Percentiles rank a stretch among this genome's conserved stretches.
These are phyloP conservation scores for Heliangelus exortis DNA, from an alignment of 2,797 vertebrate genomes.

Conservation along the genomic window DNA sequence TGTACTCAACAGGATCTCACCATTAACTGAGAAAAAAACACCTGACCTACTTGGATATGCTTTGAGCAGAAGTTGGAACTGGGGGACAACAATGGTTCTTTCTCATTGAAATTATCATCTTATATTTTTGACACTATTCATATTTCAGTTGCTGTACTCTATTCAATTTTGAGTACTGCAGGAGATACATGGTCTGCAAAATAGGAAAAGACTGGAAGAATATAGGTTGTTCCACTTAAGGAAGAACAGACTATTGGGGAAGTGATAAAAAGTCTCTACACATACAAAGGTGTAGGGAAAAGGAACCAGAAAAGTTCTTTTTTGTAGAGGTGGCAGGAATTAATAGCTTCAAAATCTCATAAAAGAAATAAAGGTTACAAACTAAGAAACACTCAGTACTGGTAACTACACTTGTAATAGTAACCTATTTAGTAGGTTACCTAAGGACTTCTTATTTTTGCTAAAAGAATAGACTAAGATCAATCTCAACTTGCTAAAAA, in stretches of 20 bases:
- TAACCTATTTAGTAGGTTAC: too few relatives aligned
- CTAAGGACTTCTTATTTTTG: background rate
- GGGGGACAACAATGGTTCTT: background rate
- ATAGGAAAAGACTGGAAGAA: background rate
- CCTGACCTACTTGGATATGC: background rate
- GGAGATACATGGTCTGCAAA: background rate
- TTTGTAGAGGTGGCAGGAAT: background rate
- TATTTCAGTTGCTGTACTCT: background rate
- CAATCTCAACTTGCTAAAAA: background rate
- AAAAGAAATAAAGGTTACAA: background rate
- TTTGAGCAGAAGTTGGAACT: background rate
- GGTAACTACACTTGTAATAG: too few relatives aligned
- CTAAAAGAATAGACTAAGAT: background rate
- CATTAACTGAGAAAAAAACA: background rate
- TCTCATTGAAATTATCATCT: background rate
- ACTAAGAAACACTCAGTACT: background rate
- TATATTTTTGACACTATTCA: background rate
- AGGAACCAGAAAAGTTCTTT: background rate
- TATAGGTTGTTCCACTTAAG: background rate
- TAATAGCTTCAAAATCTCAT: background rate
- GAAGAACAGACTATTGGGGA: background rate
- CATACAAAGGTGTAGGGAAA: background rate
- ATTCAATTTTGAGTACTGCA: background rate
- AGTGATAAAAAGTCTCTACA: background rate
- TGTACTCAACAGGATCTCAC: background rate